Base-by-base conservation (phyloP, 37 sponge, comb jelly and placozoan genomes). In the Chondrosia reniformis region DNA sequence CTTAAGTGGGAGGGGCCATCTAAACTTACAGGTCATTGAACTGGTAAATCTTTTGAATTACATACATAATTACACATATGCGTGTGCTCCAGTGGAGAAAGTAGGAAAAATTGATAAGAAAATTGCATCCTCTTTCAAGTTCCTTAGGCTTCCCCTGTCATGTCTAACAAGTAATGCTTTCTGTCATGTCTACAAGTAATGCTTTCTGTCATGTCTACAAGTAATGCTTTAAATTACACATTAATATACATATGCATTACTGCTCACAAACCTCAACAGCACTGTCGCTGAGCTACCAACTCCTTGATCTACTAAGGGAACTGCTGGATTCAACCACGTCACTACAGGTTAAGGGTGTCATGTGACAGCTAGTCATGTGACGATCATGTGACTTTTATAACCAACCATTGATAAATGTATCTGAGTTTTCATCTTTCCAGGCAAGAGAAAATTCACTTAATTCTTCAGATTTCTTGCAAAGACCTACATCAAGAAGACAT, bases 371-470 rank as follows among this genome's bases (percentile, higher is more conserved):
- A 2, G 72, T 69, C 31, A 69, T 25, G 24, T 40, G 72, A 39
- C 2, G 42, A 8, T 21, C 72, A 56, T 49, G 15, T 49, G 52
- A 49, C 52, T 49, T 10, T 49, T 15, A 49, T 19, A 27, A 63
- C 33, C 38, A 63, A 82, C 83, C 83, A 75, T 82, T 58, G 7
- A 82, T 75, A 19, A 57, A 63, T 2, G 74, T 32, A n/a, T 75
- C 74, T 45, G 75, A 42, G 19, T 75, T 75, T 2, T 75, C 76
- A 24, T 63, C 74, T 36, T 75, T 82, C 54, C 64, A 57, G 24
- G 83, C 83, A 33, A 82, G 64, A 19, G 83, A 82, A 44, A 82
- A 82, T 63, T 82, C 83, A n/a, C 40, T 31, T 46, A 82, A 55
- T n/a, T 82, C 46, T 10, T 40, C 59, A 41, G 66, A 63, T 17